These are phyloP conservation scores for Leptothorax acervorum DNA, from an alignment of 2,888 invertebrate genomes.

Conservation along the genomic window DNA sequence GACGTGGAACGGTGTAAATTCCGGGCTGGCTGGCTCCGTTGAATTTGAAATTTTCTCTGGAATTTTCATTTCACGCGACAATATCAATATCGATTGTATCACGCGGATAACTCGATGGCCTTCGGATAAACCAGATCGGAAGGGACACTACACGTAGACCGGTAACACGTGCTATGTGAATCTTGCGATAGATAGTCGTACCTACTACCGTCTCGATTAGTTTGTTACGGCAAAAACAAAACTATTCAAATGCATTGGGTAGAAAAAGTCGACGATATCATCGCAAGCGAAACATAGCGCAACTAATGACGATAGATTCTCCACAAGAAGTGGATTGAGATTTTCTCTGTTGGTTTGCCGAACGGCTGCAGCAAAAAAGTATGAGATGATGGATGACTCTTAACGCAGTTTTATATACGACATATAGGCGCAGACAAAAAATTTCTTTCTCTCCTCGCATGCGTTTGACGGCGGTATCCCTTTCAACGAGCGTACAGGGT, in stretches of 20 bases:
- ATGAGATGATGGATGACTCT: constrained; percentile 72
- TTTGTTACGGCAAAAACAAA: constrained; percentile 60
- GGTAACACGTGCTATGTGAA: constrained; percentile 9
- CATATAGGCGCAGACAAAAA: constrained; percentile 34
- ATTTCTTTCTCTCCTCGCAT: constrained; percentile 23
- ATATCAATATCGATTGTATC: constrained; percentile 50
- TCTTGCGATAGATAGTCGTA: constrained; percentile 19
- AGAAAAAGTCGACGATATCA: constrained; percentile 67
- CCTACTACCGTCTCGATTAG: not conserved
- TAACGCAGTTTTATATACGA: constrained; percentile 36
- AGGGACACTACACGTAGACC: constrained; percentile 3
- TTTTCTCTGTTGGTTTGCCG: constrained; percentile 71
- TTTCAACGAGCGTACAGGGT: constrained; percentile 26
- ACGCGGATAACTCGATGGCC: constrained; percentile 13
- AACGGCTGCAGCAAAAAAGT: constrained; percentile 68
- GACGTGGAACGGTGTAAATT: constrained; percentile 47
- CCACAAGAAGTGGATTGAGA: constrained; percentile 72
- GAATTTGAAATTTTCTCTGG: constrained; percentile 55
- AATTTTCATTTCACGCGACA: constrained; percentile 55
- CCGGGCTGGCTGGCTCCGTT: constrained; percentile 36
- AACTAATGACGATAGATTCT: constrained; percentile 72
- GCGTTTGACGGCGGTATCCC: constrained; percentile 29
- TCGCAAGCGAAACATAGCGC: constrained; percentile 67
- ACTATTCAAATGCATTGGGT: constrained; percentile 51
- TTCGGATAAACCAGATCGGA: constrained; percentile 29